Evolutionary conservation across 2,797 vertebrate species (phyloP), one percentile per base, ranked within the genome.

Genomic region (Chelidonichthys spinosus): DNA sequence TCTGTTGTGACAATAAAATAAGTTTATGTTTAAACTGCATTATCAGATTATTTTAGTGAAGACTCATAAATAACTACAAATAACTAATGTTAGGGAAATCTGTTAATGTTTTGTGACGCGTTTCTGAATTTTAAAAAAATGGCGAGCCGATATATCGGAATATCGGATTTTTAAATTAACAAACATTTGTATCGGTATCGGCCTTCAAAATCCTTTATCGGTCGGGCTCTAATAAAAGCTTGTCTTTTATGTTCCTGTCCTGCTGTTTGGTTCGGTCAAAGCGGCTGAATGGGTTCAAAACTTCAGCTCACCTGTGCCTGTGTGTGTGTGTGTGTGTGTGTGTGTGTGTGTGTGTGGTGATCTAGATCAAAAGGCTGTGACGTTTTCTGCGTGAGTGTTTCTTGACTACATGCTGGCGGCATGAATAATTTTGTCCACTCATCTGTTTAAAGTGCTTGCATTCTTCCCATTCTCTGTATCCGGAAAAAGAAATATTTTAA

Each of bases 401-500:
- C 46, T 85, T 47, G 63, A 85, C 83, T 75, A 55, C 64, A 69
- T 60, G 64, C 73, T 79, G 58, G 61, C 52, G 36, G 40, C 35
- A 32, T 11, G 52, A 87, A 85, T 78, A 76, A 82, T 76, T 86
- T n/a, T 43, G 74, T 85, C 67, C 74, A 70, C 76, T 87, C 68
- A 78, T 89, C 83, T 68, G 53, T 74, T 78, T 37, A 76, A 25
- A 85, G 77, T 44, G 71, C 52, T 63, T 11, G 63, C 78, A 88
- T 90, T 88, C 65, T 77, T 85, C 37, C 42, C 63, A 65, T 78
- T 73, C 59, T 70, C 54, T 74, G 65, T 74, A 71, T 64, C 70
- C 47, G 76, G 36, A 63, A 67, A 77, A n/a, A n/a, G 52, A 39
- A 44, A 37, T 17, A 68, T 25, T 25, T 25, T 25, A 71, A 25